Percentiles rank a stretch among this genome's conserved stretches.
These are phyloP conservation scores for Liasis olivaceus DNA, from an alignment of 2,797 vertebrate species.

Conservation along the genomic window DNA sequence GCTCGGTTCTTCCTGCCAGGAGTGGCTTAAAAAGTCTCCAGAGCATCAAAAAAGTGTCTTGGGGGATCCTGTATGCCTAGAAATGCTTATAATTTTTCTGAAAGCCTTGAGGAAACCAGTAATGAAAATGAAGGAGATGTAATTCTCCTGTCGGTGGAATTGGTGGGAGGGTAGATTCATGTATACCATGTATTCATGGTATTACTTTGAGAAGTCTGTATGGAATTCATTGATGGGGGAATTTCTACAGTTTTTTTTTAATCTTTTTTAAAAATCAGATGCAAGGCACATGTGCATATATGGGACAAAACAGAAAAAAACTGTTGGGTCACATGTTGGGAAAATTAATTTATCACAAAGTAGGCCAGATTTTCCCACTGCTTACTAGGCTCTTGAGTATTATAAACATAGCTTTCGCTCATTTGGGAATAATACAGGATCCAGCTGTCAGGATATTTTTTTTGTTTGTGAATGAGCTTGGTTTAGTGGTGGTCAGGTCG, in stretches of 20 bases:
- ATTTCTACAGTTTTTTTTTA: conserved; percentile 54
- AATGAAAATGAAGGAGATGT: conserved; percentile 65
- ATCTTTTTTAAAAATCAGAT: conserved; percentile 45
- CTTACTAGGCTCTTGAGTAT: conserved; percentile 37
- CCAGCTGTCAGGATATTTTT: conserved; percentile 61
- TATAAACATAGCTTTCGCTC: conserved; percentile 46
- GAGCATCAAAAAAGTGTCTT: too few relatives aligned
- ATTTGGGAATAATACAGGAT: conserved; percentile 70
- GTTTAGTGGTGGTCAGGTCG: conserved; percentile 69
- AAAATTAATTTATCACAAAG: conserved; percentile 46
- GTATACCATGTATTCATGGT: conserved; percentile 39
- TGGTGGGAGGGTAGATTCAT: conserved; percentile 66
- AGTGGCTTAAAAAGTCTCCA: too few relatives aligned
- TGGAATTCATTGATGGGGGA: conserved; percentile 70
- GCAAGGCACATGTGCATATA: conserved; percentile 42
- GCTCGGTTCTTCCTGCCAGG: too few relatives aligned
- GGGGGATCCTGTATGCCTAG: too few relatives aligned
- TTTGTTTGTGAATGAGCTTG: conserved; percentile 22
- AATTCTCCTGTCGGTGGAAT: conserved; percentile 59
- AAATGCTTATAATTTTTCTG: conserved; percentile 33
- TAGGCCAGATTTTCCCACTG: conserved; percentile 46
- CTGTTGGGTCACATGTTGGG: conserved; percentile 35
- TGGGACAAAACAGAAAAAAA: conserved; percentile 32
- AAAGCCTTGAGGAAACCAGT: conserved; percentile 58
- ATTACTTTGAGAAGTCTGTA: conserved; percentile 67